Evolutionary conservation across 2,888 invertebrate genomes (phyloP).

Genomic region (Phytoseiulus persimilis): DNA sequence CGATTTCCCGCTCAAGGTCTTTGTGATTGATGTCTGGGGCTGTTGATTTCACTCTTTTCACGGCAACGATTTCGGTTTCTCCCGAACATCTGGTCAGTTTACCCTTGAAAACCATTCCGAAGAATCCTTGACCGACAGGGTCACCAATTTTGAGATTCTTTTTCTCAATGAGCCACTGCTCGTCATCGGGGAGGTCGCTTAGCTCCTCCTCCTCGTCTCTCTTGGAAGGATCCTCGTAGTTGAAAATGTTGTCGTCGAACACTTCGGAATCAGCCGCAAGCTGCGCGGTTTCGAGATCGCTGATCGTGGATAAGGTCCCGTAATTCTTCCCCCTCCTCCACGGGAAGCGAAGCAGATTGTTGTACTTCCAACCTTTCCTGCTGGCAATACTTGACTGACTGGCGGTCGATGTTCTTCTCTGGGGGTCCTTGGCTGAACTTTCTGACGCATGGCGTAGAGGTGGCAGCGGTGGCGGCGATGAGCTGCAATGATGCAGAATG

Average conservation of each 20-base stretch:
- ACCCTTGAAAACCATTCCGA: conserved; percentile 15
- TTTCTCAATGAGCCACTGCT: conserved; percentile 7
- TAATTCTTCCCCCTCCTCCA: neutral
- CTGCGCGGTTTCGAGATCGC: neutral
- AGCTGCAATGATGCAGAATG: neutral
- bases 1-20: conserved; percentile 74
- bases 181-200: neutral
- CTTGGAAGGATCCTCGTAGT: neutral
- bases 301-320: neutral
- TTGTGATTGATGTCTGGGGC: conserved; percentile 47
- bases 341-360: neutral
- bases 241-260: neutral
- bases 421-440: neutral
- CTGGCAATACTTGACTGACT: neutral
- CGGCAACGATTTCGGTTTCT: conserved; percentile 50
- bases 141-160: neutral
- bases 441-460: neutral
- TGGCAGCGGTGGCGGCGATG: neutral
- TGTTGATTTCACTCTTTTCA: conserved; percentile 58
- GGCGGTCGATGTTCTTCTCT: neutral
- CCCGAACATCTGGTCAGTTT: neutral
- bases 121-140: conserved; percentile 25
- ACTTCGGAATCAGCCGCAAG: neutral
- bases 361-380: neutral
- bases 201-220: neutral